Percentiles rank a stretch among this genome's conserved stretches.
Conservation (phyloP, 2,113 vertebrate genomes). For the Pagrus major region DNA sequence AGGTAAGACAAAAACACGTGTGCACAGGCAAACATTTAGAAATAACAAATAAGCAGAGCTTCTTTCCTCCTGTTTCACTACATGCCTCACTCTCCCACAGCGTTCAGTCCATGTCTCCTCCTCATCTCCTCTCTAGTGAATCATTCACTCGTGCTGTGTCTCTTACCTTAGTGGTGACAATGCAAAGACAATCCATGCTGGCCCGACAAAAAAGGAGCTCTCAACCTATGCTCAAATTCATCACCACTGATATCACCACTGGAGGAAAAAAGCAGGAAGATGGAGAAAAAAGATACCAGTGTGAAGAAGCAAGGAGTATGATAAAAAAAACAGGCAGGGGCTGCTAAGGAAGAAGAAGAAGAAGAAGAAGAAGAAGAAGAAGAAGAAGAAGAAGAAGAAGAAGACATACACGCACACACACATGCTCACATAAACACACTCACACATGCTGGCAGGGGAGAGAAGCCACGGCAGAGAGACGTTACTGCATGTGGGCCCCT, state of each 20-base stretch:
- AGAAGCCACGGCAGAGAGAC: conserved; percentile 58
- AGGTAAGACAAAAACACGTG: conserved; percentile 12
- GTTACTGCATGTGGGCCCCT: conserved; percentile 69
- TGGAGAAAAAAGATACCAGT: conserved; percentile 55
- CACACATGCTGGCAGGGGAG: conserved; percentile 73
- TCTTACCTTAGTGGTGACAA: conserved; percentile 99
- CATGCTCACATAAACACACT: conserved; percentile 12
- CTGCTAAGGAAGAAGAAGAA: conserved; percentile 39
- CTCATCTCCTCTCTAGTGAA: conserved; percentile 24
- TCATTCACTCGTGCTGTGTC: conserved; percentile 19
- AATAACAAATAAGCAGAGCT: conserved; percentile 20
- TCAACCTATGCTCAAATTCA: conserved; percentile 87
- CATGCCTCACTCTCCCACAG: conserved; percentile 39
- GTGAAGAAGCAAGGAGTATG: conserved; percentile 75
- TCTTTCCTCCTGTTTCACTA: conserved; percentile 46
- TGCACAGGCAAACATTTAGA: conserved; percentile 34
- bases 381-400: conserved; percentile 41
- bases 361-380: conserved; percentile 17
- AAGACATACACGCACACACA: not conserved
- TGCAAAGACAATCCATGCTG: conserved; percentile 97
- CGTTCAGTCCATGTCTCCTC: conserved; percentile 13
- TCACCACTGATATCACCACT: conserved; percentile 82
- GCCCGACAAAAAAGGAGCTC: conserved; percentile 76
- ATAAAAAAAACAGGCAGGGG: conserved; percentile 41
- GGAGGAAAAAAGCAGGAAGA: conserved; percentile 28